Evolutionary conservation across 2,113 vertebrate species (phyloP).

Genomic region (Microcebus tavaratra): DNA sequence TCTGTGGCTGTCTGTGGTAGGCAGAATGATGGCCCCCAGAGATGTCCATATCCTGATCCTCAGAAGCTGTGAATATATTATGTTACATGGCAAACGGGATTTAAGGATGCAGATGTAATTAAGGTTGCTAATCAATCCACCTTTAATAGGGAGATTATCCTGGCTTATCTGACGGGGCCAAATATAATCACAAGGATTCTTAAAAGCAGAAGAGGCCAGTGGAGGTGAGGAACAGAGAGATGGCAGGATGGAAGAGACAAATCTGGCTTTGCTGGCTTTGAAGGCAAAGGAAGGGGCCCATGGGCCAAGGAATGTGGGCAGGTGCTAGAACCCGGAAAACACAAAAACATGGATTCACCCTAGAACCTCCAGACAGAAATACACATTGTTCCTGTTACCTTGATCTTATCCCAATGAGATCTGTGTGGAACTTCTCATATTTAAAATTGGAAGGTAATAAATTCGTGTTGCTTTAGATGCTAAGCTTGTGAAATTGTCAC

Average conservation of each 20-base stretch:
- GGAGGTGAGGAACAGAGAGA: not conserved
- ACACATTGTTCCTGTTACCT: accelerated
- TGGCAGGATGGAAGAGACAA: not conserved
- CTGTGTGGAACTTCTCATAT: not conserved
- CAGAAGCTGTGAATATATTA: not conserved
- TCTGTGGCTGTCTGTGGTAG: not conserved
- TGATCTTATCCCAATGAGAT: not conserved
- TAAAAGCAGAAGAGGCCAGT: not conserved
- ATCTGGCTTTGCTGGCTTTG: not conserved
- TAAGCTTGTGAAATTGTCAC: not conserved
- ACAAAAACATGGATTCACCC: accelerated
- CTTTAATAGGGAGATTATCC: not conserved
- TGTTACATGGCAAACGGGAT: not conserved
- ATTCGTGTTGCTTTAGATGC: not conserved
- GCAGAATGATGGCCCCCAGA: not conserved
- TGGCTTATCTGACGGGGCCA: not conserved
- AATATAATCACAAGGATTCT: not conserved
- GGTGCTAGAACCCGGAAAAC: not conserved
- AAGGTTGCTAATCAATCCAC: not conserved
- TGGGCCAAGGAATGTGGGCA: not conserved
- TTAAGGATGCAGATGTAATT: not conserved
- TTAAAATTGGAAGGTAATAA: not conserved
- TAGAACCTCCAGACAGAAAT: not conserved
- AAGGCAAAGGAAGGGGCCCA: not conserved
- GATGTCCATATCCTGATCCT: not conserved